Conservation (phyloP, 2,113 vertebrate species). For the Xiphophorus hellerii region DNA sequence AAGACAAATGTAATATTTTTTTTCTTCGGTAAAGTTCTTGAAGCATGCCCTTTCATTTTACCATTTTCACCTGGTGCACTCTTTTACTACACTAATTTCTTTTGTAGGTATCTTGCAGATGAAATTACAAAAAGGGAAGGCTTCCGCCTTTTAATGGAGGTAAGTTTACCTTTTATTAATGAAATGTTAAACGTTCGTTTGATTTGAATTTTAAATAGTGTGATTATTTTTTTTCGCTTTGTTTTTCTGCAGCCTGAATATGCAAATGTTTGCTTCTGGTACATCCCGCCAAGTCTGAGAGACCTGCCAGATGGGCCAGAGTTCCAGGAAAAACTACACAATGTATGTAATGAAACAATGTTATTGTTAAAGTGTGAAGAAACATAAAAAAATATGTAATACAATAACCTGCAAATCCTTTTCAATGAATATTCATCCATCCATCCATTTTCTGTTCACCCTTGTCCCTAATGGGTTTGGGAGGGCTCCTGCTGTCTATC, state of each 20-base stretch:
- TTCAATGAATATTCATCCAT: too few relatives aligned
- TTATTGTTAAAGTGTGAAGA: too few relatives aligned
- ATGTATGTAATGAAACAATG: constrained; percentile 11
- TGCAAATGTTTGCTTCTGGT: constrained; percentile 92
- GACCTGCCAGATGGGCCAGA: constrained; percentile 67
- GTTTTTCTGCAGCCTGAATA: constrained; percentile 80
- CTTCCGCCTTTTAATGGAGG: constrained; percentile 85
- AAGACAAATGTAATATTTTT: too few relatives aligned
- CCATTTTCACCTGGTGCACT: background rate
- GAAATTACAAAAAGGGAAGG: constrained; percentile 83
- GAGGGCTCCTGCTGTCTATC: too few relatives aligned
- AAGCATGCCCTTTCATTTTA: too few relatives aligned
- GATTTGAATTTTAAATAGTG: background rate
- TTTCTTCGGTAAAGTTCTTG: too few relatives aligned
- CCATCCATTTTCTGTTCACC: too few relatives aligned
- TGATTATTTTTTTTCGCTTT: background rate
- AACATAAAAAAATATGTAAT: too few relatives aligned
- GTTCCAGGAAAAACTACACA: constrained; percentile 72
- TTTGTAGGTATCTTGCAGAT: constrained; percentile 82
- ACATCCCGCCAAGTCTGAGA: constrained; percentile 84
- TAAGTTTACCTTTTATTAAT: constrained; percentile 38
- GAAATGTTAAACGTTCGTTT: background rate
- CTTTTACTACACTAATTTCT: background rate
- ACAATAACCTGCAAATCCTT: too few relatives aligned
- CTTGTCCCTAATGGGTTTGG: too few relatives aligned